These are phyloP conservation scores for Steinernema scapterisci DNA, from an alignment of 2,888 invertebrate genomes.

Conservation along the genomic window DNA sequence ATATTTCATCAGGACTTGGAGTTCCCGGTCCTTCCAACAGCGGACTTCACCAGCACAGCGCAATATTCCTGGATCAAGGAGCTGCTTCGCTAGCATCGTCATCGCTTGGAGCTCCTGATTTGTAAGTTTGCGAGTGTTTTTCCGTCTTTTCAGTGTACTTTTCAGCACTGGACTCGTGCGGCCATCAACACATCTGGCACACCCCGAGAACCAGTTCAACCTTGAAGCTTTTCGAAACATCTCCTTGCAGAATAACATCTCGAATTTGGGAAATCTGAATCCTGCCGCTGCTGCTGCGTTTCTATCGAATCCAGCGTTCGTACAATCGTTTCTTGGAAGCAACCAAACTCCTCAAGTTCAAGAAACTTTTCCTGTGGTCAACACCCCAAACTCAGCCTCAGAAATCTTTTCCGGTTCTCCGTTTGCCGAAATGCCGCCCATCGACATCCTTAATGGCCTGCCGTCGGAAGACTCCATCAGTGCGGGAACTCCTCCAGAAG, in stretches of 20 bases:
- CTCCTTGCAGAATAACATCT: background rate
- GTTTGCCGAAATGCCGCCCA: background rate
- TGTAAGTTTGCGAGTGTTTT: background rate
- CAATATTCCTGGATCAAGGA: background rate
- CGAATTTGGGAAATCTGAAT: slow-evolving; percentile 5
- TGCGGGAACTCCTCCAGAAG: background rate
- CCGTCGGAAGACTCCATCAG: background rate
- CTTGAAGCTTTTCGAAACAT: background rate
- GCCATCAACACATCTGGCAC: background rate
- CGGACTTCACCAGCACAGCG: background rate
- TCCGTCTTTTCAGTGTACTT: background rate
- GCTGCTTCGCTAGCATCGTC: background rate
- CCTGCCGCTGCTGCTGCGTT: background rate
- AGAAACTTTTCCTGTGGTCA: background rate
- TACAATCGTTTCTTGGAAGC: background rate
- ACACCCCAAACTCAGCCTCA: background rate
- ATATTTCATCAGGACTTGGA: background rate
- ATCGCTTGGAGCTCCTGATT: background rate
- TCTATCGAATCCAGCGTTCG: slow-evolving; percentile 7
- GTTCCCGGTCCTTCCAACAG: background rate
- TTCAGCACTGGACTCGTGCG: background rate
- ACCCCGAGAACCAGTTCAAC: background rate
- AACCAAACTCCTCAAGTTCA: background rate
- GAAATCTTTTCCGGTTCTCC: background rate
- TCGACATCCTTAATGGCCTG: background rate